phyloP scores from a whole-genome alignment of 2,113 vertebrate genomes.

The Indri indri region DNA sequence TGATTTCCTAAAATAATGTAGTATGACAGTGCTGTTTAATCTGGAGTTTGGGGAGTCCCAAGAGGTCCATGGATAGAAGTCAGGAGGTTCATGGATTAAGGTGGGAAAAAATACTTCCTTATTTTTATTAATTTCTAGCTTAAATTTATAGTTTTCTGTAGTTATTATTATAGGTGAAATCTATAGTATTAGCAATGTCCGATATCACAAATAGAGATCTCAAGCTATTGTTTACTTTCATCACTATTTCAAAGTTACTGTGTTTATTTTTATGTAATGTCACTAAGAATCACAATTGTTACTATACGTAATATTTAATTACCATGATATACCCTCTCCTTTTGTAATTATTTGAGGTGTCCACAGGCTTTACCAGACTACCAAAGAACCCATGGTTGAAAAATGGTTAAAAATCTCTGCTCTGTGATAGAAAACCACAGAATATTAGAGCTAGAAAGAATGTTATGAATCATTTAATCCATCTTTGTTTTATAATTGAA shows the following conservation, averaged over 20 bases:
- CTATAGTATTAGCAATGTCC: neutral
- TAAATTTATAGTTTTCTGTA: neutral
- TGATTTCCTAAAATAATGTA: neutral
- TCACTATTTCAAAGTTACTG: neutral
- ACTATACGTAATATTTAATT: neutral
- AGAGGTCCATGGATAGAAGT: neutral
- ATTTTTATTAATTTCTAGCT: neutral
- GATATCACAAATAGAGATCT: neutral
- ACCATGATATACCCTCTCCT: neutral
- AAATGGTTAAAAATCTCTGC: neutral
- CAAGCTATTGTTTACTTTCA: neutral
- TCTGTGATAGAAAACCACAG: neutral
- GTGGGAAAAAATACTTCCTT: neutral
- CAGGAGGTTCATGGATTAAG: neutral
- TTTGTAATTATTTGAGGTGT: neutral
- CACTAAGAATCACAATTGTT: neutral
- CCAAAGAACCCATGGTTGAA: neutral
- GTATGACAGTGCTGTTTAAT: neutral
- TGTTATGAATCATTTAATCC: neutral
- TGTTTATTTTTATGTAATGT: neutral
- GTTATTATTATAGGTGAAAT: neutral
- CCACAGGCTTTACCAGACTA: neutral
- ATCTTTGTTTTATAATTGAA: conserved; percentile 23
- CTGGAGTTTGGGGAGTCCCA: neutral
- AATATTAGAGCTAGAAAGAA: neutral